Conservation (phyloP, 2,797 vertebrate genomes). For the Otolemur crassicaudatus region DNA sequence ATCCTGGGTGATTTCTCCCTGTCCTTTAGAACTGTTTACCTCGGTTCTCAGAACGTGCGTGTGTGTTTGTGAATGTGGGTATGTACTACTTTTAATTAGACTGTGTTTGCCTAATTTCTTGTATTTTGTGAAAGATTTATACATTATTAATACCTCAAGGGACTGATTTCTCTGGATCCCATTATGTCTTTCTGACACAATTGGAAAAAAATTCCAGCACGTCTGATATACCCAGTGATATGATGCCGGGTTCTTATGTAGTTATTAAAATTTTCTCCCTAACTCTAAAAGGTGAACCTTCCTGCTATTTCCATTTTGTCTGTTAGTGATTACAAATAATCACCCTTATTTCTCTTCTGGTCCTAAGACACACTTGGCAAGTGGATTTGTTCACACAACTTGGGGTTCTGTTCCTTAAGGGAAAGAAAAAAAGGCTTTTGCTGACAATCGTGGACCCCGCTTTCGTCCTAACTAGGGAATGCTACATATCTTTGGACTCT, state of each 20-base stretch:
- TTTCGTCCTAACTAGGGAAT: background rate
- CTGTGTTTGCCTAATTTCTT: background rate
- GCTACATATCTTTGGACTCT: background rate
- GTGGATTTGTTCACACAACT: background rate
- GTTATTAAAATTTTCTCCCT: background rate
- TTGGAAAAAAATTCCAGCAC: background rate
- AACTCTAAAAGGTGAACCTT: background rate
- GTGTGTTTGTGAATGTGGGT: background rate
- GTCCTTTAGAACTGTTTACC: background rate
- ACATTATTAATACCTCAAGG: background rate
- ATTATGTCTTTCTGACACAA: background rate
- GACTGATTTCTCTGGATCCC: background rate
- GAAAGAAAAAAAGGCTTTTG: background rate
- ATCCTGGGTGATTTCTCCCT: background rate
- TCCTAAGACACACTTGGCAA: background rate
- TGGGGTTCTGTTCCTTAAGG: background rate
- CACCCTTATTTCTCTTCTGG: background rate
- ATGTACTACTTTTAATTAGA: background rate
- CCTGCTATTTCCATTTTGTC: background rate
- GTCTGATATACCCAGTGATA: background rate
- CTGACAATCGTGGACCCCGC: background rate
- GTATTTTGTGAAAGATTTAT: background rate
- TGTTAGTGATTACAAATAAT: background rate
- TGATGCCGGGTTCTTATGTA: background rate
- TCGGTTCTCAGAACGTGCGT: background rate